Percentiles rank a stretch among this genome's conserved stretches.
Conservation (phyloP, 2,888 invertebrate genomes). For the Gerris lacustris region DNA sequence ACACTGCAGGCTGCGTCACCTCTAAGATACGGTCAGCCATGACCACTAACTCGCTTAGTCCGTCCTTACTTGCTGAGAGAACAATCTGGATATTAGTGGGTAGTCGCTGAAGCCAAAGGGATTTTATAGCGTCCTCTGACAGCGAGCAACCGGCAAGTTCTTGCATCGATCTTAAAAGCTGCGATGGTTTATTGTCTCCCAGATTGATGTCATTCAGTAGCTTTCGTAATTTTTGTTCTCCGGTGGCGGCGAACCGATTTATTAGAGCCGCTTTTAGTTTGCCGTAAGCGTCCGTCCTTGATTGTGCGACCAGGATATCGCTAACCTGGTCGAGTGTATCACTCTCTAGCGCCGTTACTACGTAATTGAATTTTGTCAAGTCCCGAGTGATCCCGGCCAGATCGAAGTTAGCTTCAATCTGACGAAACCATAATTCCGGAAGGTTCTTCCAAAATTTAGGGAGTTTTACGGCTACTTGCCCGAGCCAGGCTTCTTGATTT, state of each 20-base stretch:
- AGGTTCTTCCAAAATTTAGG: background rate
- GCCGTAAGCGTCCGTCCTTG: background rate
- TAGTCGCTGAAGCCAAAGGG: conserved; percentile 18
- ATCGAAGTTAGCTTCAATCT: background rate
- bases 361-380: background rate
- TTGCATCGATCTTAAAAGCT: conserved; percentile 27
- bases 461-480: background rate
- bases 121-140: conserved; percentile 12
- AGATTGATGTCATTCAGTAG: conserved; percentile 28
- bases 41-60: background rate
- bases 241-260: background rate
- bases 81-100: conserved; percentile 15
- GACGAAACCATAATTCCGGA: background rate
- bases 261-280: background rate
- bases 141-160: conserved; percentile 19
- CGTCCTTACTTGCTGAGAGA: conserved; percentile 9
- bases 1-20: background rate
- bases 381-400: background rate
- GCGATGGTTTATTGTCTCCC: conserved; percentile 21
- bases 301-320: background rate
- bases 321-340: background rate
- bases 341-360: background rate
- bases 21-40: background rate
- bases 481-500: background rate
- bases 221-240: conserved; percentile 14